Conservation (phyloP, 2,888 invertebrate species). For the Spicauda simplicius region DNA sequence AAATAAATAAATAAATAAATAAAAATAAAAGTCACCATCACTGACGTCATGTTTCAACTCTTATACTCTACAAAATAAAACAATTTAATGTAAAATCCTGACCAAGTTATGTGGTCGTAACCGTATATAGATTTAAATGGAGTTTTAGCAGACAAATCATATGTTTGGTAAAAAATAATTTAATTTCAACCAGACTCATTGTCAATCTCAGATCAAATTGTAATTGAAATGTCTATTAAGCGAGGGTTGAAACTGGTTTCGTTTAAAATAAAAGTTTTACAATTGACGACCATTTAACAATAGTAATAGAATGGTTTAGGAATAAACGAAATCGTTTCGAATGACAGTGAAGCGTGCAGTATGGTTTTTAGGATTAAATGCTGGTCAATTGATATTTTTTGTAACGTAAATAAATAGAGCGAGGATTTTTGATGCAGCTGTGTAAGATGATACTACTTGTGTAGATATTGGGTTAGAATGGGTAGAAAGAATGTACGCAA, state of each 20-base stretch:
- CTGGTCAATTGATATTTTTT: conserved; percentile 7
- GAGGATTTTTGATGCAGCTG: no score
- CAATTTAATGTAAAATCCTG: no score
- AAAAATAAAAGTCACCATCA: no score
- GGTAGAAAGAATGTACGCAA: no score
- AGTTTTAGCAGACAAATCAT: no score
- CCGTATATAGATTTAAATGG: no score
- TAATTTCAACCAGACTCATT: conserved; percentile 3
- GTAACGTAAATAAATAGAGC: neutral
- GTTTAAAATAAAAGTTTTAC: conserved; percentile 10
- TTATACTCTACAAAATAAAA: no score
- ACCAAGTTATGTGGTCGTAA: no score
- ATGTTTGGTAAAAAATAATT: neutral
- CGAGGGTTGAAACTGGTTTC: conserved; percentile 14
- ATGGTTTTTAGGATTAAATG: conserved; percentile 8
- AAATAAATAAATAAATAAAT: no score
- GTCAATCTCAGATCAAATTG: conserved; percentile 21
- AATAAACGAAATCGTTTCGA: conserved; percentile 16
- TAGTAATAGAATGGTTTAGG: conserved; percentile 1
- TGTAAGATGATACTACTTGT: no score
- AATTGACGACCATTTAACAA: conserved; percentile 11
- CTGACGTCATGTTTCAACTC: no score
- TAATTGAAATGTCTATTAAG: conserved; percentile 8
- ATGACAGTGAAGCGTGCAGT: conserved; percentile 6
- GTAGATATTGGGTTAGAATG: no score